phyloP scores from a whole-genome alignment of 2,888 invertebrate genomes.

The Eupelmus urozonus region DNA sequence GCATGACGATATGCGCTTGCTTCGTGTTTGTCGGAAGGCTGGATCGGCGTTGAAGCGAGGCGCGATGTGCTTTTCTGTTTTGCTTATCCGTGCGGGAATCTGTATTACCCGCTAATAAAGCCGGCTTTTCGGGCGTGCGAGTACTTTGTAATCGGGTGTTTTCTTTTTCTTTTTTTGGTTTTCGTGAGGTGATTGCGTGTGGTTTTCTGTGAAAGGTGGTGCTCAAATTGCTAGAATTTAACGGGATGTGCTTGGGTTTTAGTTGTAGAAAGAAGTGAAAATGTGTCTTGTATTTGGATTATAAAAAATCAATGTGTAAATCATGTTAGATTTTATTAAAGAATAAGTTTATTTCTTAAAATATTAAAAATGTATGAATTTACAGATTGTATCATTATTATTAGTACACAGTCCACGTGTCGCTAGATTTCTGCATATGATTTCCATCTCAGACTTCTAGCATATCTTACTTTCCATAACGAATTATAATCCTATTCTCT shows the following conservation, averaged over 20 bases:
- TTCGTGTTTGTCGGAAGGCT: too few species aligned
- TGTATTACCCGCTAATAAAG: conserved; percentile 18
- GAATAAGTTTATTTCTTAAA: too few species aligned
- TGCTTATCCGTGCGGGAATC: background rate
- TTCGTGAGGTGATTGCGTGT: too few species aligned
- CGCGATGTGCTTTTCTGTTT: background rate
- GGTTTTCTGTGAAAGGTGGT: too few species aligned
- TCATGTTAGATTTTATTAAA: too few species aligned
- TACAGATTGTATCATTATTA: too few species aligned
- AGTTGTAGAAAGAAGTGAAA: too few species aligned
- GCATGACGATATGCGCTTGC: too few species aligned
- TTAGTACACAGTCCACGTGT: background rate
- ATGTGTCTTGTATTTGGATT: too few species aligned
- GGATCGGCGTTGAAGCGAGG: background rate
- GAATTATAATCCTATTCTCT: conserved; percentile 1
- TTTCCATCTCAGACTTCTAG: background rate
- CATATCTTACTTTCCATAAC: background rate
- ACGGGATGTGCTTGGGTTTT: too few species aligned
- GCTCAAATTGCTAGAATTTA: too few species aligned
- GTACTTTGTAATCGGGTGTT: conserved; percentile 1
- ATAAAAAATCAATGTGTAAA: too few species aligned
- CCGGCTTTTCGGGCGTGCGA: background rate
- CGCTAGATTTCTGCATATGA: background rate
- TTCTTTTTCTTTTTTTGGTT: background rate
- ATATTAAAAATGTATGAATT: background rate